These are phyloP conservation scores for zebrafish (Danio rerio) DNA, from an alignment of 2,113 vertebrate genomes.

Conservation along the genomic window GRCz12tu NC_133179.1:21237001-21237500, in stretches of 20 bases:
- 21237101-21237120: slow-evolving; percentile 38
- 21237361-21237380: slow-evolving; percentile 16
- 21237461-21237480: slow-evolving; percentile 74
- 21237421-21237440: slow-evolving; percentile 80
- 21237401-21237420: slow-evolving; percentile 37
- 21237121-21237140: slow-evolving; percentile 66
- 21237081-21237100: slow-evolving; percentile 47
- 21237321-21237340: not conserved
- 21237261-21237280: slow-evolving; percentile 45
- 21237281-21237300: not conserved
- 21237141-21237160: slow-evolving; percentile 47
- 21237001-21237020: not conserved
- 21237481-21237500: slow-evolving; percentile 75
- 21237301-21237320: slow-evolving; percentile 14
- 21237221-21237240: slow-evolving; percentile 42
- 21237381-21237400: slow-evolving; percentile 3
- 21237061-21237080: slow-evolving; percentile 63
- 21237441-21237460: slow-evolving; percentile 79
- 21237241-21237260: slow-evolving; percentile 46
- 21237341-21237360: not conserved
- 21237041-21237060: slow-evolving; percentile 2
- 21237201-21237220: slow-evolving; percentile 56
- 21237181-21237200: slow-evolving; percentile 33
- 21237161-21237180: slow-evolving; percentile 10
- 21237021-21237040: slow-evolving; percentile 39